Conservation (phyloP, 2,888 invertebrate species). For the Euzophera pinguis region DNA sequence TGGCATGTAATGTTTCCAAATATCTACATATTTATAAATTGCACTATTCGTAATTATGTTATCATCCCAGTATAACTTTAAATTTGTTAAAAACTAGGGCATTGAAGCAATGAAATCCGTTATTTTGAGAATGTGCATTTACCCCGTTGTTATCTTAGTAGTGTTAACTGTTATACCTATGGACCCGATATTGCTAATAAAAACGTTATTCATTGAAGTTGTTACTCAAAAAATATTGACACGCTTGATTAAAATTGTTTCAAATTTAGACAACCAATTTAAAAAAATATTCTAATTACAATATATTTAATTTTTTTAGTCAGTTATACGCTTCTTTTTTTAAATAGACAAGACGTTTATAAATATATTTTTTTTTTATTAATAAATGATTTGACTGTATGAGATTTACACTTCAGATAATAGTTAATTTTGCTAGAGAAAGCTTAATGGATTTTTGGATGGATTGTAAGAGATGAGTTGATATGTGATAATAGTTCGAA, state of each 20-base stretch:
- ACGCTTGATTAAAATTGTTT: not conserved
- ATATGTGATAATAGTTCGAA: slow-evolving; percentile 71
- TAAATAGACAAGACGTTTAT: no score
- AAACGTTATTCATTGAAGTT: slow-evolving; percentile 7
- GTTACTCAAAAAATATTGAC: slow-evolving; percentile 8
- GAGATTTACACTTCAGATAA: slow-evolving; percentile 3
- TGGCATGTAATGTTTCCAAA: slow-evolving; percentile 25
- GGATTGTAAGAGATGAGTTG: slow-evolving; percentile 46
- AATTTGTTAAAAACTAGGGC: slow-evolving; percentile 29
- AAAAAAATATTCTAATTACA: not conserved
- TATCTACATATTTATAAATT: slow-evolving; percentile 20
- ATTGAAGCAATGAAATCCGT: slow-evolving; percentile 43
- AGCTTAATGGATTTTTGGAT: slow-evolving; percentile 32
- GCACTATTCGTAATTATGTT: slow-evolving; percentile 22
- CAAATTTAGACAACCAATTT: not conserved
- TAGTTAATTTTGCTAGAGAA: slow-evolving; percentile 17
- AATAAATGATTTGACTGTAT: not conserved
- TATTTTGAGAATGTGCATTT: slow-evolving; percentile 71
- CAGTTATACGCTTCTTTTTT: no score
- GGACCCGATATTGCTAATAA: slow-evolving; percentile 29
- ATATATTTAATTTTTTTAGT: not conserved
- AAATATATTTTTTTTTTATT: slow-evolving; percentile 9
- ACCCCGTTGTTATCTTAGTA: slow-evolving; percentile 54
- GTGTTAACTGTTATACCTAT: slow-evolving; percentile 41
- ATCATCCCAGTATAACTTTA: slow-evolving; percentile 32